A percentile compares a stretch with the other conserved stretches of the same genome.
phyloP scores from a whole-genome alignment of 2,888 invertebrate species.

The Eumerus sabulonum region DNA sequence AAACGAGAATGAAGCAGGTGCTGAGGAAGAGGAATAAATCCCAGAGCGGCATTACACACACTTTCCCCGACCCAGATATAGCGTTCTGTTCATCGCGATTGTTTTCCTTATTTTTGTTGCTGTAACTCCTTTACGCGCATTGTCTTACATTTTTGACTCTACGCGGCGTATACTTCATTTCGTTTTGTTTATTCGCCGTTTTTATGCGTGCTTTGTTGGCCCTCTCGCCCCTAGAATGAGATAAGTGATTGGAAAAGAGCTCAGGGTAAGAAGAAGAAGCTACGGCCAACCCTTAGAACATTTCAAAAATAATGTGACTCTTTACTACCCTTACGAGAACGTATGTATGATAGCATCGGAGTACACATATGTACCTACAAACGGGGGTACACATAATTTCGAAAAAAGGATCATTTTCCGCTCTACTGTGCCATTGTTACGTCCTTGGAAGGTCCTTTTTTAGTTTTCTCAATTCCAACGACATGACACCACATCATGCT shows the following conservation, averaged over 20 bases:
- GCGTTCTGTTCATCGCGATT: no score
- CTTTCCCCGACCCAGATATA: slow-evolving; percentile 55
- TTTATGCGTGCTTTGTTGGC: slow-evolving; percentile 65
- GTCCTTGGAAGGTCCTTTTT: slow-evolving; percentile 55
- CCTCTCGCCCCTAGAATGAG: slow-evolving; percentile 11
- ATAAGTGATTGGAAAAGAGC: no score
- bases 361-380: slow-evolving; percentile 31
- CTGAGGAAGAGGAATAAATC: slow-evolving; percentile 43
- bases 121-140: slow-evolving; percentile 54
- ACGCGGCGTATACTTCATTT: slow-evolving; percentile 47
- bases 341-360: slow-evolving; percentile 61
- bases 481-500: slow-evolving; percentile 23
- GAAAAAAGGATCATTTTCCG: not conserved
- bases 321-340: slow-evolving; percentile 55
- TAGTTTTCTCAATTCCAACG: slow-evolving; percentile 42
- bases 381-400: not conserved
- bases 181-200: slow-evolving; percentile 61
- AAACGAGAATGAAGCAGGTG: slow-evolving; percentile 1
- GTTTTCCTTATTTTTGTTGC: no score
- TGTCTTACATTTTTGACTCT: slow-evolving; percentile 26
- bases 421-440: not conserved
- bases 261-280: no score
- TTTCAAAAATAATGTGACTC: slow-evolving; percentile 68
- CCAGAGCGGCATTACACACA: slow-evolving; percentile 64
- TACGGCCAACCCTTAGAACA: slow-evolving; percentile 55